Percentiles rank a stretch among this genome's conserved stretches.
Evolutionary conservation across 2,113 vertebrate genomes (phyloP).

Genomic region (Burhinus bistriatus): DNA sequence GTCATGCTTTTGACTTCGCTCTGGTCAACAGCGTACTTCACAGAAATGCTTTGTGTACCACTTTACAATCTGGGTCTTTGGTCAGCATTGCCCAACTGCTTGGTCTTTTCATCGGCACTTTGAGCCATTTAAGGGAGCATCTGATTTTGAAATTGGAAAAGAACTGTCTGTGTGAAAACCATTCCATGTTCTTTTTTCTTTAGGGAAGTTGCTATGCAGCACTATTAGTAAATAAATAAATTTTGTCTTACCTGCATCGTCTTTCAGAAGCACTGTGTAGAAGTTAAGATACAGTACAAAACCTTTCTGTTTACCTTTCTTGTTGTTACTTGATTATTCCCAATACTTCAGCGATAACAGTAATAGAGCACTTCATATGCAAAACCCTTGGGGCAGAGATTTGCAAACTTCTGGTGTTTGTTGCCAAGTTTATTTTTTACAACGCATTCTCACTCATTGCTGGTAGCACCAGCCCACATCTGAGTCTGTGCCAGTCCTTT

Average conservation of each 20-base stretch:
- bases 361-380: conserved; percentile 36
- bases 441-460: not conserved
- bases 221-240: not conserved
- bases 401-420: conserved; percentile 5
- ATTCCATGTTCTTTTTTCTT: not conserved
- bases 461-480: not conserved
- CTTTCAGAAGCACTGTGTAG: not conserved
- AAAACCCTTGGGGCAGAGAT: conserved; percentile 37
- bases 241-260: not conserved
- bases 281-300: not conserved
- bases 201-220: not conserved
- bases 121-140: not conserved
- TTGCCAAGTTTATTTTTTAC: conserved; percentile 26
- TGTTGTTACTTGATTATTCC: conserved; percentile 37
- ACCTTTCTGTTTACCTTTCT: conserved; percentile 15
- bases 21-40: not conserved
- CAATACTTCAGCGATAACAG: conserved; percentile 37
- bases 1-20: not conserved
- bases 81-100: not conserved
- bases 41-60: not conserved
- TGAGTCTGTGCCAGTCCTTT: not conserved
- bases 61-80: not conserved
- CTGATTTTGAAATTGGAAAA: not conserved
- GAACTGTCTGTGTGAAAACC: not conserved
- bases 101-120: not conserved